Evolutionary conservation across 2,797 vertebrate genomes (phyloP), one percentile per base, ranked within the genome.

Genomic region (Chrysocyon brachyurus): DNA sequence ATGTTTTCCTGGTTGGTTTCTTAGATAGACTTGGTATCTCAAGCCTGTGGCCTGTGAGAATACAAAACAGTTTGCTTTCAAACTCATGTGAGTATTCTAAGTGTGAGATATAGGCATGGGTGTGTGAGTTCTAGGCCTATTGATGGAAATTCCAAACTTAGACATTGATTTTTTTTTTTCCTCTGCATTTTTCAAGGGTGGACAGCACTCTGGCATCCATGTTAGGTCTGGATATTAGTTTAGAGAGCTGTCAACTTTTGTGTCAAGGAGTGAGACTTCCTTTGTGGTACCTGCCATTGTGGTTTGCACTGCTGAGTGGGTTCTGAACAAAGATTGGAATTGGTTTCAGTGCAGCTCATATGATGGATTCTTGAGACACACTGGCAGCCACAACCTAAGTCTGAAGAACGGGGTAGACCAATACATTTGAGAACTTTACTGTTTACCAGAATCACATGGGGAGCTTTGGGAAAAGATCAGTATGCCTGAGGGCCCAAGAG

Each of bases 61-160:
- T 2, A 61, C 86, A 87, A 88, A 94, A 78, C 40, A 57, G 81
- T 59, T 83, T 93, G 90, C 33, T 68, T 2, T 96, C 40, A 78
- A 84, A 73, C 33, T 56, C 31, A 11, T 26, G 31, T 28, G 46
- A 93, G 72, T 77, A 59, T 73, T 85, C 36, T 77, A 26, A 81
- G 10, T 56, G 49, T 78, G 56, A 73, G 56, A 5, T 64, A 19
- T 57, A 28, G 22, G 31, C 26, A 8, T 28, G 81, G 54, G 49
- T 72, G 22, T 1, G 5, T 82, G 61, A 96, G 49, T 94, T 97
- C 63, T 91, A 66, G 91, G 68, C 49, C 33, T 81, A 1, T 33
- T 59, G 78, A 87, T 96, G 89, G 90, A 83, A 94, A 95, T 93
- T 87, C 54, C 56, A 93, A 33, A 85, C 26, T 87, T 85, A 87